phyloP scores from a whole-genome alignment of 2,888 invertebrate genomes.

The Ormia ochracea region DNA sequence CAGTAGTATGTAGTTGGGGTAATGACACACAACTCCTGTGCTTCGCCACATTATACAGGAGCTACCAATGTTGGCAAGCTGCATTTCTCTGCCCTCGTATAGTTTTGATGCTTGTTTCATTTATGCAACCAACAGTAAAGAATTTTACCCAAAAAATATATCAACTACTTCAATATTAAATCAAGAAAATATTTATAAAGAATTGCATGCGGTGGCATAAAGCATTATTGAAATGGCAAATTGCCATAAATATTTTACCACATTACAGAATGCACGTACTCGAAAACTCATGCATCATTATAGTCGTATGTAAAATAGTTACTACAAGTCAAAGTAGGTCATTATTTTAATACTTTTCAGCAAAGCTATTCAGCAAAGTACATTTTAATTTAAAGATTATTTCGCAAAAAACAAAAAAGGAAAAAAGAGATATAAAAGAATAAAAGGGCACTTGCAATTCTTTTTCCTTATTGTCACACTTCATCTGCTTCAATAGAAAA shows the following conservation, averaged over 20 bases:
- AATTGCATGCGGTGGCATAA: constrained; percentile 29
- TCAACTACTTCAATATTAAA: constrained; percentile 20
- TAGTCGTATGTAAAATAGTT: constrained; percentile 16
- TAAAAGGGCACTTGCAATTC: not conserved
- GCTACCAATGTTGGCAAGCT: too few species aligned
- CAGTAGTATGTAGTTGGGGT: too few species aligned
- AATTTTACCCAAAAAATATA: not conserved
- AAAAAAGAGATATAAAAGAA: not conserved
- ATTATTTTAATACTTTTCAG: constrained; percentile 27
- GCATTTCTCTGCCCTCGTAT: not conserved
- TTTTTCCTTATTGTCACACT: constrained; percentile 29
- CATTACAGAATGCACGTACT: constrained; percentile 10
- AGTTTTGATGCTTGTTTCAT: not conserved
- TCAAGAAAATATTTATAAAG: constrained; percentile 26
- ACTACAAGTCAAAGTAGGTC: constrained; percentile 26
- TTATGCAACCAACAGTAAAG: not conserved
- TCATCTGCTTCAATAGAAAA: constrained; percentile 19
- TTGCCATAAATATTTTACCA: constrained; percentile 53
- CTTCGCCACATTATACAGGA: too few species aligned
- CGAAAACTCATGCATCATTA: constrained; percentile 7
- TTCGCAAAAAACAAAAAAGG: not conserved
- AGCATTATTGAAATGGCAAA: constrained; percentile 58
- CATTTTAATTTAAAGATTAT: constrained; percentile 29
- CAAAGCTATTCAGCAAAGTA: constrained; percentile 25
- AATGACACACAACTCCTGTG: too few species aligned